A percentile compares a stretch with the other conserved stretches of the same genome.
Conservation (phyloP, 2,797 vertebrate genomes). For the Balearica regulorum region DNA sequence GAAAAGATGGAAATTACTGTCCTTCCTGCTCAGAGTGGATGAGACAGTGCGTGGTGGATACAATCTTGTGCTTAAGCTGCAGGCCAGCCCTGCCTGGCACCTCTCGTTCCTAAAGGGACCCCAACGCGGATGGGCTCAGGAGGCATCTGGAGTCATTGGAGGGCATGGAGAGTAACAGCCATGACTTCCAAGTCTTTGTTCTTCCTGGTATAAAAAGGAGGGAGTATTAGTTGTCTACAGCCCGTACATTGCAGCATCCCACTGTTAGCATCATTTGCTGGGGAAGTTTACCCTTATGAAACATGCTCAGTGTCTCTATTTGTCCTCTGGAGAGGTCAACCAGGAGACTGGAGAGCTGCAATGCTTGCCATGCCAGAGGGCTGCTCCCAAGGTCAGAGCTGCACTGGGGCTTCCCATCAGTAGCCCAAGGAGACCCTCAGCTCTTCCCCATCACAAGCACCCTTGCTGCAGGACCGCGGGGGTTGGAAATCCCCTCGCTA, state of each 20-base stretch:
- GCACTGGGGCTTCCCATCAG: rapidly evolving
- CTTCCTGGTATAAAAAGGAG: neutral
- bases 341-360: rapidly evolving
- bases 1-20: neutral
- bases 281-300: neutral
- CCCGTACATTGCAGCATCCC: neutral
- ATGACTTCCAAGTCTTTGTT: neutral
- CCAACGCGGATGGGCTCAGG: rapidly evolving
- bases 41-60: rapidly evolving
- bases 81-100: neutral
- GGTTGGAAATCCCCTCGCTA: neutral
- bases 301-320: neutral
- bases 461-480: neutral
- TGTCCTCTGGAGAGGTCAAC: neutral
- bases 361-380: neutral
- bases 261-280: neutral
- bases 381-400: neutral
- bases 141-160: neutral
- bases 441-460: neutral
- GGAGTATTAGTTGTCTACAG: neutral
- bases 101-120: neutral
- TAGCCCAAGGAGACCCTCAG: neutral
- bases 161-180: neutral
- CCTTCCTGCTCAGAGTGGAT: neutral
- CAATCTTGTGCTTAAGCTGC: neutral